Percentiles rank a stretch among this genome's conserved stretches.
Conservation (phyloP, 1,140 invertebrate genomes). For the Euwallacea fornicatus region DNA sequence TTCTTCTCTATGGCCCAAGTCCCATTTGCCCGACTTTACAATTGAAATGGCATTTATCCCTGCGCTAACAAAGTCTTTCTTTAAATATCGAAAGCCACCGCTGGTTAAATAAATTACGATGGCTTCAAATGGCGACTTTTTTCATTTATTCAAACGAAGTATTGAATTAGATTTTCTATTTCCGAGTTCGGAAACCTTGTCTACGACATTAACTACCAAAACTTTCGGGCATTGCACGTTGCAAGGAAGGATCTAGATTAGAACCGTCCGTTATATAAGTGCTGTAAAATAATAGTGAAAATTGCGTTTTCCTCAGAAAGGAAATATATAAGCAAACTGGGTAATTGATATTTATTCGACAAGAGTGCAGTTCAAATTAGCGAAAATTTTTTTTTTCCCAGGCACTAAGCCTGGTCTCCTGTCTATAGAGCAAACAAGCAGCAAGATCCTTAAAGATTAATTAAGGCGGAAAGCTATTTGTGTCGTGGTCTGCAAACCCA, state of each 20-base stretch:
- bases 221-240: not conserved
- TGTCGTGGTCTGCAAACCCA: not conserved
- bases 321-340: no score
- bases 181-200: not conserved
- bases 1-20: not conserved
- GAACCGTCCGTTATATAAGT: not conserved
- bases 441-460: not conserved
- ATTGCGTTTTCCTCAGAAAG: not conserved
- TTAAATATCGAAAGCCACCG: constrained; percentile 18
- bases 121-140: not conserved
- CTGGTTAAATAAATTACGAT: constrained; percentile 14
- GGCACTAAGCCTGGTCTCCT: not conserved
- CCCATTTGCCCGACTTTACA: constrained; percentile 11
- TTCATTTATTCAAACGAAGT: not conserved
- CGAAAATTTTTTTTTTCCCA: not conserved
- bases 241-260: not conserved
- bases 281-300: not conserved
- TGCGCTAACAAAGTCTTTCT: constrained; percentile 16
- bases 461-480: not conserved
- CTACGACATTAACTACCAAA: not conserved
- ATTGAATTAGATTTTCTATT: not conserved
- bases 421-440: not conserved
- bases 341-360: no score
- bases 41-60: constrained; percentile 14
- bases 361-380: not conserved